Conservation (phyloP, 2,797 vertebrate species). For the Neosilurus hyrtlii region DNA sequence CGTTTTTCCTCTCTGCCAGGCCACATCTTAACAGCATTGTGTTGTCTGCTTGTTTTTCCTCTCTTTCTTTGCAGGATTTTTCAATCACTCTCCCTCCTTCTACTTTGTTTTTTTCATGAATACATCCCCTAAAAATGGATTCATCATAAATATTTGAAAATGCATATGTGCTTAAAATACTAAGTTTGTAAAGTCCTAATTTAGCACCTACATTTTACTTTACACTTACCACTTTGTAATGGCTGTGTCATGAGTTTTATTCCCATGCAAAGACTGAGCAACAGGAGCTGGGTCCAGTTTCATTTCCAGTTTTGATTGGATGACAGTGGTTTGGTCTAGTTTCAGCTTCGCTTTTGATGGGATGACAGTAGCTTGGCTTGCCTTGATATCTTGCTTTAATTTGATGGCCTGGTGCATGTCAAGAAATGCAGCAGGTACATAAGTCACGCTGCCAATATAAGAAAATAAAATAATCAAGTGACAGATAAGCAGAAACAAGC, state of each 20-base stretch:
- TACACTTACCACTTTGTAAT: slow-evolving; percentile 36
- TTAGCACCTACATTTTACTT: background rate
- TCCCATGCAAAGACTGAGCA: background rate
- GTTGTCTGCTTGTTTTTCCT: slow-evolving; percentile 9
- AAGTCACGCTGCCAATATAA: slow-evolving; percentile 45
- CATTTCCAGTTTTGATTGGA: background rate
- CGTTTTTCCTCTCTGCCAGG: background rate
- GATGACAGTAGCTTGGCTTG: background rate
- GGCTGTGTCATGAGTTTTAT: background rate
- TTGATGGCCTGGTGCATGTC: slow-evolving; percentile 45
- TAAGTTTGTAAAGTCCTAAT: background rate
- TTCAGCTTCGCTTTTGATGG: slow-evolving; percentile 21
- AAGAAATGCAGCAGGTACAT: slow-evolving; percentile 50
- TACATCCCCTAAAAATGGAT: slow-evolving; percentile 27
- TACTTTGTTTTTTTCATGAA: slow-evolving; percentile 26
- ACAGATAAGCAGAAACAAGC: background rate
- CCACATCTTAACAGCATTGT: background rate
- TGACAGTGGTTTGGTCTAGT: background rate
- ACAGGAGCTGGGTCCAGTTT: background rate
- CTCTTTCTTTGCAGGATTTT: slow-evolving; percentile 10
- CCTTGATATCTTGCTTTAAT: slow-evolving; percentile 35
- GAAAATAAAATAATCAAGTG: background rate
- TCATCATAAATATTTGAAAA: slow-evolving; percentile 1
- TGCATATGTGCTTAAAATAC: background rate
- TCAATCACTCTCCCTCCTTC: slow-evolving; percentile 28